Conservation (phyloP, 2,888 invertebrate genomes). For the Beris morrisii region DNA sequence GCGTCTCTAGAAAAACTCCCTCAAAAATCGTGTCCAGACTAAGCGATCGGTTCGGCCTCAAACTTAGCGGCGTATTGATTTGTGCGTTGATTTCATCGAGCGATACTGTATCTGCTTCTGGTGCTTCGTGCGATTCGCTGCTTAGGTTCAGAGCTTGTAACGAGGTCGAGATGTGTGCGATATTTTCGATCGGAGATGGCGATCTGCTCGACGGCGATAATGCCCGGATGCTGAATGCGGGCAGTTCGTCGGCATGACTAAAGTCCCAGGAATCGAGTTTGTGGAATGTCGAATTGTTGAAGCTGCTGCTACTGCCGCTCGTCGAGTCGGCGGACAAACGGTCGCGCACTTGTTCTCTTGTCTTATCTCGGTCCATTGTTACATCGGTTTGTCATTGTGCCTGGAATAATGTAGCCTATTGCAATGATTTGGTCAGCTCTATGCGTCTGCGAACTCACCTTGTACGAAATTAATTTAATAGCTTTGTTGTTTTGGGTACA, state of each 20-base stretch:
- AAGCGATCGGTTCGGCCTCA: conserved; percentile 41
- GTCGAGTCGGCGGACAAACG: no score
- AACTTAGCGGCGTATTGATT: conserved; percentile 50
- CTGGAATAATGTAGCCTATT: no score
- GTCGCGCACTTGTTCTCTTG: no score
- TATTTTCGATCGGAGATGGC: conserved; percentile 51
- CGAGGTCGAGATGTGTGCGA: conserved; percentile 17
- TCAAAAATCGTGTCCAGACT: conserved; percentile 54
- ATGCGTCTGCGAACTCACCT: no score
- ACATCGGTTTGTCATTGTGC: no score
- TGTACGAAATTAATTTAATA: no score
- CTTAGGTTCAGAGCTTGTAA: conserved; percentile 4
- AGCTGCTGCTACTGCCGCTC: no score
- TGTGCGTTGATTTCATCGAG: conserved; percentile 53
- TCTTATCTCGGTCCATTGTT: no score
- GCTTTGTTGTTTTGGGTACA: no score
- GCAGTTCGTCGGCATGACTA: conserved; percentile 49
- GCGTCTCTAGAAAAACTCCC: conserved; percentile 52
- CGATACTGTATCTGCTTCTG: conserved; percentile 48
- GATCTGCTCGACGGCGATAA: conserved; percentile 51
- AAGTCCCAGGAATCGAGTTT: conserved; percentile 19
- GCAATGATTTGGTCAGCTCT: no score
- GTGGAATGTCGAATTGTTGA: background rate
- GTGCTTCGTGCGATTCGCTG: conserved; percentile 7
- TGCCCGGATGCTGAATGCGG: conserved; percentile 51